Evolutionary conservation across 2,888 invertebrate species (phyloP).

Genomic region (Brachylomia viminalis): DNA sequence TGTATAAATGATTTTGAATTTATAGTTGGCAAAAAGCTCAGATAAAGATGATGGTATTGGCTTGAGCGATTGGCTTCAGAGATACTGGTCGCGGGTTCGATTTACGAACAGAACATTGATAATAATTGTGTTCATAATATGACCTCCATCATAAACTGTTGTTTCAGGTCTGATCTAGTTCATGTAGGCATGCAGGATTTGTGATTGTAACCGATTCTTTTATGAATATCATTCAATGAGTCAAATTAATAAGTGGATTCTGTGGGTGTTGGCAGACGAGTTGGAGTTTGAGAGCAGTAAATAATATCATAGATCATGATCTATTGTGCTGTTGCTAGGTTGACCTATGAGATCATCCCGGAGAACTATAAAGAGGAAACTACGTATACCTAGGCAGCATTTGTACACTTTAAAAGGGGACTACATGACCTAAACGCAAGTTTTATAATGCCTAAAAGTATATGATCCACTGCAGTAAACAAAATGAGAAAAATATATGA

Average conservation of each 20-base stretch:
- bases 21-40: not conserved
- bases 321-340: slow-evolving; percentile 13
- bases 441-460: no score
- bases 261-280: slow-evolving; percentile 7
- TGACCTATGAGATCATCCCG: slow-evolving; percentile 54
- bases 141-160: no score
- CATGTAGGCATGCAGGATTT: not conserved
- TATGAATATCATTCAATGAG: slow-evolving; percentile 3
- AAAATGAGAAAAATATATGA: no score
- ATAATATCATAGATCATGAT: slow-evolving; percentile 35
- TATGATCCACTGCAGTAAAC: no score
- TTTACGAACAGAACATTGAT: not conserved
- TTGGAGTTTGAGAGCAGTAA: slow-evolving; percentile 29
- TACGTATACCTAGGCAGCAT: not conserved
- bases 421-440: no score
- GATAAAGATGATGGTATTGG: not conserved
- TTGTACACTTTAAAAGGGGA: no score
- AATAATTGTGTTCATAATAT: no score
- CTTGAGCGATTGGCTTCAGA: not conserved
- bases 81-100: not conserved
- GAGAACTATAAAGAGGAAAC: not conserved
- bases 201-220: not conserved
- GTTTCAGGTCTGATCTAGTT: not conserved
- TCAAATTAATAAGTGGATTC: not conserved
- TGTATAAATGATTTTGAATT: no score